Conservation (phyloP, 2,797 vertebrate species). For the Falco concolor region DNA sequence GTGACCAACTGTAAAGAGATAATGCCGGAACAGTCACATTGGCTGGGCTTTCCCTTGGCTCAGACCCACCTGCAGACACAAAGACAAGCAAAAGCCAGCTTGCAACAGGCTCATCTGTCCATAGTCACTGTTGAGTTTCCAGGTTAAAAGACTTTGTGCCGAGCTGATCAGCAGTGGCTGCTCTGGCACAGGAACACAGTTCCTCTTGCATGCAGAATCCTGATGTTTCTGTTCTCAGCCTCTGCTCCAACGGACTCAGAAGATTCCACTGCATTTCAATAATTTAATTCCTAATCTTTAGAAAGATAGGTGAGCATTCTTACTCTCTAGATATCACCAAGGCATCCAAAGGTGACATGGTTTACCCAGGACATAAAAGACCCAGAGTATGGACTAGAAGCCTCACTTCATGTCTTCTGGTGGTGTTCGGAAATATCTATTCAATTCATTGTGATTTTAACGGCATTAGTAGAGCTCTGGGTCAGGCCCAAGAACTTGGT, state of each 20-base stretch:
- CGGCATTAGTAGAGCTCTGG: not conserved
- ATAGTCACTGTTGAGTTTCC: not conserved
- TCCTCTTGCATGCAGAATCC: not conserved
- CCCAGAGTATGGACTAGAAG: not conserved
- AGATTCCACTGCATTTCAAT: not conserved
- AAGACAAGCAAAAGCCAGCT: not conserved
- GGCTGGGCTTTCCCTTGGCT: constrained; percentile 26
- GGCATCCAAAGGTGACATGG: not conserved
- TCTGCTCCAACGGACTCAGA: not conserved
- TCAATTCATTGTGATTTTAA: not conserved
- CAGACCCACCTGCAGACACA: not conserved
- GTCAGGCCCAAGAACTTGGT: not conserved
- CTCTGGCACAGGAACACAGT: not conserved
- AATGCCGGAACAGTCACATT: not conserved
- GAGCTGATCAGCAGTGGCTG: not conserved
- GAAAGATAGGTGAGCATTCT: not conserved
- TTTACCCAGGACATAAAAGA: not conserved
- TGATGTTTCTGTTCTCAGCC: not conserved
- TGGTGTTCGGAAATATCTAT: not conserved
- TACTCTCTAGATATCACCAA: not conserved
- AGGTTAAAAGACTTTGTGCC: not conserved
- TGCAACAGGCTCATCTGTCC: not conserved
- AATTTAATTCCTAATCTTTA: not conserved
- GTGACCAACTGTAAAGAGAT: not conserved
- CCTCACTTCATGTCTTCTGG: not conserved